Base-by-base conservation (phyloP, 2,888 invertebrate genomes). In the Melangyna quadrimaculata region DNA sequence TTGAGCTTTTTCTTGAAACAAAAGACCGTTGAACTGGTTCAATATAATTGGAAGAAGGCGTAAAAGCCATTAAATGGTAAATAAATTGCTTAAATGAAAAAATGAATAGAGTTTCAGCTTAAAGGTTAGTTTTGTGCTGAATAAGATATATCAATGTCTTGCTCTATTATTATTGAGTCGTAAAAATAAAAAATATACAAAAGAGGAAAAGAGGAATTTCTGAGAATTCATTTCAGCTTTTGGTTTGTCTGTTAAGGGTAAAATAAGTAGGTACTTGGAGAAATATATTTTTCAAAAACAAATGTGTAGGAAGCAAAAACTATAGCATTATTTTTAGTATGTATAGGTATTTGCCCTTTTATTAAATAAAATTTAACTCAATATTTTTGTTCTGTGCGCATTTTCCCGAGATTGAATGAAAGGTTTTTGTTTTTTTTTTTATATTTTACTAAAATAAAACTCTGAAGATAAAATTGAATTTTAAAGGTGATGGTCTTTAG, bases 61-160 rank as follows among this genome's bases (percentile, higher is more conserved):
- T 48, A 14, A 43, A 19, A 65, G 65, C 65, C 19, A 48, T 65
- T 29, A 32, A 48, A 48, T 65, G 22, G 19, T 4, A 32, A 32
- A 65, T 32, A 48, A 63, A 40, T 43, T 10, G 43, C 43, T 43
- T 17, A 63, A 27, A 43, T 43, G 63, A 43, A 43, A n/a, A 43
- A 63, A 43, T 63, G n/a, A 63, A 43, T 63, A 63, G 9, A 22
- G 37, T 3, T n/a, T 37, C 4, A 22, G 8, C 7, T 5, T 19
- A 24, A 14, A 37, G 59, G 35, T 63, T 63, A 27, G 14, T 22
- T 14, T 37, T 22, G 8, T 57, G 57, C 32, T 22, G 57, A 35
- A 35, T 35, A 59, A 37, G 59, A n/a, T n/a, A n/a, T n/a, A n/a
- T n/a, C n/a, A n/a, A 59, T 59, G 14, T 8, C 37, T 59, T 59